Evolutionary conservation across 2,888 invertebrate species (phyloP).

Genomic region (Drosophila trichaetosa): DNA sequence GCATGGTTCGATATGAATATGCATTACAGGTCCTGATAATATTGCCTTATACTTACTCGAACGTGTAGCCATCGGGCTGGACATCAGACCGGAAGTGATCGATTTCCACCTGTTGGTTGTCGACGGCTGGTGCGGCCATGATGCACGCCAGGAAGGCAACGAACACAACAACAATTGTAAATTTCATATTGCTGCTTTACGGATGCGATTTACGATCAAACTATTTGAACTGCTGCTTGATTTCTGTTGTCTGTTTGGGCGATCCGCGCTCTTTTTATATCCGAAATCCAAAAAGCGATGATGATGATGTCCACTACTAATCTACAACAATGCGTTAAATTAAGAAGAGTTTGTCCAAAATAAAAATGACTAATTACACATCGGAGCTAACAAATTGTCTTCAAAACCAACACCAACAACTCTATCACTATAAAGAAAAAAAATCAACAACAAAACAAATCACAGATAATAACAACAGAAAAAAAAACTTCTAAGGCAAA

Average conservation of each 20-base stretch:
- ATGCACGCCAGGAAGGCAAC: slow-evolving; percentile 76
- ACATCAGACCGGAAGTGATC: slow-evolving; percentile 86
- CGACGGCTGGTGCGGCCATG: slow-evolving; percentile 76
- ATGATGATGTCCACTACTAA: slow-evolving; percentile 46
- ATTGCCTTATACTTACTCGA: slow-evolving; percentile 85
- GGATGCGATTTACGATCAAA: slow-evolving; percentile 24
- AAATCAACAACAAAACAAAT: slow-evolving; percentile 32
- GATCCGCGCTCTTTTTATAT: slow-evolving; percentile 65
- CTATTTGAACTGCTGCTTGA: slow-evolving; percentile 48
- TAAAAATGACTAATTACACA: slow-evolving; percentile 77
- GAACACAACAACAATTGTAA: slow-evolving; percentile 73
- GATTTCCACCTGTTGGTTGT: slow-evolving; percentile 62
- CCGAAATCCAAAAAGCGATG: slow-evolving; percentile 13
- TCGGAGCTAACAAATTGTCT: slow-evolving; percentile 68
- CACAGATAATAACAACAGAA: slow-evolving; percentile 45
- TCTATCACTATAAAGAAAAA: slow-evolving; percentile 31
- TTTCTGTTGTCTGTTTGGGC: slow-evolving; percentile 59
- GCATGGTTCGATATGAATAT: not conserved
- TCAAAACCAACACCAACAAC: slow-evolving; percentile 53
- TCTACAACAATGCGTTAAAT: slow-evolving; percentile 35
- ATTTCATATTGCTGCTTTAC: slow-evolving; percentile 71
- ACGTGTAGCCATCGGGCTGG: slow-evolving; percentile 86
- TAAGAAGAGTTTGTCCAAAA: slow-evolving; percentile 67
- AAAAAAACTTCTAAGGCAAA: slow-evolving; percentile 63
- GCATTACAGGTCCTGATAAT: not conserved